Conservation (phyloP, 2,113 vertebrate genomes). For the Glareola pratincola region DNA sequence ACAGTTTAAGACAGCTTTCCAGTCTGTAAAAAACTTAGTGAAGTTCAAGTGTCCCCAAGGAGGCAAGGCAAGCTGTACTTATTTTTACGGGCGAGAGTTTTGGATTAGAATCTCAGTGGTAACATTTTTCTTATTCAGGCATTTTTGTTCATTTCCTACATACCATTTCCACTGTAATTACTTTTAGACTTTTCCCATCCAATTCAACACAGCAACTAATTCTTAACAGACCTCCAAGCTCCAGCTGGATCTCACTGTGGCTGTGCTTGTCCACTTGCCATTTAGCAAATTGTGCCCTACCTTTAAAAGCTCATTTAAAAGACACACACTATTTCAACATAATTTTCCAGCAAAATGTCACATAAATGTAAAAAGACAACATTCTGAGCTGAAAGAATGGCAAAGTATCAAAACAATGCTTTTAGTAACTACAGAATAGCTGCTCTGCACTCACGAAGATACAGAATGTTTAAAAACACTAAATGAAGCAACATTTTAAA, state of each 20-base stretch:
- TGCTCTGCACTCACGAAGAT: neutral
- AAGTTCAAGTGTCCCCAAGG: neutral
- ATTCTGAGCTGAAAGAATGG: neutral
- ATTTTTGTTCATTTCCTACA: neutral
- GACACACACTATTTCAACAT: neutral
- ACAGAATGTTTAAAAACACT: neutral
- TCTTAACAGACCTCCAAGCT: neutral
- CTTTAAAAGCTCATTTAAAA: neutral
- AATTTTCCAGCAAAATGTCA: neutral
- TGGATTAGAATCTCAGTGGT: neutral
- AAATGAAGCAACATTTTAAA: neutral
- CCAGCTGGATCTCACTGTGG: neutral
- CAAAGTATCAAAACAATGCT: neutral
- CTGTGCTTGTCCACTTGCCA: neutral
- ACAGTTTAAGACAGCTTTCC: neutral
- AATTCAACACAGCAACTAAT: neutral
- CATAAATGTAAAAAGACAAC: neutral
- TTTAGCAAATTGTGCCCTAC: neutral
- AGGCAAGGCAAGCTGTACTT: neutral
- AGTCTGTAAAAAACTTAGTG: neutral
- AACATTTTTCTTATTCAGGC: neutral
- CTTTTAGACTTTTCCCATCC: neutral
- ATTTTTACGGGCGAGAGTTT: neutral
- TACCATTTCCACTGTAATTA: neutral
- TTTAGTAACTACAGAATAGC: neutral